Evolutionary conservation across 2,888 invertebrate species (phyloP), one percentile per base, ranked within the genome.

Genomic region (Orgyia antiqua): DNA sequence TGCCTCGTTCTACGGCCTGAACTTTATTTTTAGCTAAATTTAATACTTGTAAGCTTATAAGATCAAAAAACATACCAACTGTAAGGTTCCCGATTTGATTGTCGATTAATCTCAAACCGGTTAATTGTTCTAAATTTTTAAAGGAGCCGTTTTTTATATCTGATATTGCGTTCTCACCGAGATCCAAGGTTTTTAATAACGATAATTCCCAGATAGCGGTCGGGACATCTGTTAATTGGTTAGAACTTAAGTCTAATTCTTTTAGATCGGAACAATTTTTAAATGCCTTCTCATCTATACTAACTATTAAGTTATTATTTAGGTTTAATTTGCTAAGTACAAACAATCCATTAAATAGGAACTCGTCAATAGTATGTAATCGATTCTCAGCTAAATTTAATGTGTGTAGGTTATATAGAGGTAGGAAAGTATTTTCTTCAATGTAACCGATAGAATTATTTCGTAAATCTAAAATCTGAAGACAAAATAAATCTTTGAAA

Each of bases 21-120:
- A 96, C 92, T 76, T 94, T 93, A 79, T 97, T 97, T 61, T 95
- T 92, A 19, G 96, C 95, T 47, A 96, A 86, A 87, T 97, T 96
- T 18, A 97, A 79, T 25, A 95, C 94, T 77, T 94, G 94, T 46
- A 96, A 78, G 51, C 92, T 92, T 3, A 93, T 94, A 57, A 95
- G 73, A 66, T 95, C 94, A 89, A 92, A 92, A 67, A 96, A 92
- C 94, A 94, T 96, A 39, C 93, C 95, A 42, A 89, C 90, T 10
- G 92, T 92, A 45, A 94, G 87, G 78, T 94, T 95, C 31, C 93
- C 94, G 49, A 94, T 94, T 65, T 93, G 92, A 75, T 98, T 98
- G 58, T 96, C 94, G 48, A 97, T 96, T 53, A 98, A 75, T 31
- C 96, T 89, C 33, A 98, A 84, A 6, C 95, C 94, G 25, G 94